phyloP scores from a whole-genome alignment of 2,113 vertebrate genomes.

The Girardinichthys multiradiatus region DNA sequence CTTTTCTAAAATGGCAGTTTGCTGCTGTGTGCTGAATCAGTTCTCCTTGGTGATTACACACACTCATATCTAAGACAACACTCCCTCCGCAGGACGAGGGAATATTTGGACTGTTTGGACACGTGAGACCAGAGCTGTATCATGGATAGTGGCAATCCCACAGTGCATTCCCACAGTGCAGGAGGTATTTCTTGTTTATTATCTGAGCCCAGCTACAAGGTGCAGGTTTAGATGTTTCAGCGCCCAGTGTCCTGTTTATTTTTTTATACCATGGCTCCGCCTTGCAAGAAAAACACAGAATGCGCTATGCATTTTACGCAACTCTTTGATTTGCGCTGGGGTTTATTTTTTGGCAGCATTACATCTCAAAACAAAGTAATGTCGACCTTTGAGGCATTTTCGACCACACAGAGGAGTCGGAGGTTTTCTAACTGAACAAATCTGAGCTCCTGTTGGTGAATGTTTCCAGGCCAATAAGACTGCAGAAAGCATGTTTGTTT shows the following conservation, averaged over 20 bases:
- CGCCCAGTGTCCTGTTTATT: conserved; percentile 71
- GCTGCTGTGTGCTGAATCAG: conserved; percentile 50
- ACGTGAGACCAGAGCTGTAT: conserved; percentile 72
- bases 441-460: conserved; percentile 31
- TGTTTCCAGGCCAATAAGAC: conserved; percentile 7
- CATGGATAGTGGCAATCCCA: conserved; percentile 67
- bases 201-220: conserved; percentile 74
- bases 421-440: conserved; percentile 29
- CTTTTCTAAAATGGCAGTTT: conserved; percentile 50
- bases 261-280: conserved; percentile 73
- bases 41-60: conserved; percentile 58
- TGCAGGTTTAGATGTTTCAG: conserved; percentile 68
- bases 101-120: conserved; percentile 71
- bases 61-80: conserved; percentile 67
- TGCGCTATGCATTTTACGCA: conserved; percentile 56
- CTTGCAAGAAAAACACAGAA: conserved; percentile 68
- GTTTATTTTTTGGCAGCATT: conserved; percentile 47
- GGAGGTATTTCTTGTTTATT: conserved; percentile 79
- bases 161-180: conserved; percentile 75
- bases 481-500: conserved; percentile 43
- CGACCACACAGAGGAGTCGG: conserved; percentile 14
- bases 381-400: conserved; percentile 47
- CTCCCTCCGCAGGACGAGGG: conserved; percentile 62
- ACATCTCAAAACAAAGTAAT: conserved; percentile 37
- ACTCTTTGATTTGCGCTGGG: conserved; percentile 56